Conservation (phyloP, 2,113 vertebrate species). For the Catharus fuscescens region DNA sequence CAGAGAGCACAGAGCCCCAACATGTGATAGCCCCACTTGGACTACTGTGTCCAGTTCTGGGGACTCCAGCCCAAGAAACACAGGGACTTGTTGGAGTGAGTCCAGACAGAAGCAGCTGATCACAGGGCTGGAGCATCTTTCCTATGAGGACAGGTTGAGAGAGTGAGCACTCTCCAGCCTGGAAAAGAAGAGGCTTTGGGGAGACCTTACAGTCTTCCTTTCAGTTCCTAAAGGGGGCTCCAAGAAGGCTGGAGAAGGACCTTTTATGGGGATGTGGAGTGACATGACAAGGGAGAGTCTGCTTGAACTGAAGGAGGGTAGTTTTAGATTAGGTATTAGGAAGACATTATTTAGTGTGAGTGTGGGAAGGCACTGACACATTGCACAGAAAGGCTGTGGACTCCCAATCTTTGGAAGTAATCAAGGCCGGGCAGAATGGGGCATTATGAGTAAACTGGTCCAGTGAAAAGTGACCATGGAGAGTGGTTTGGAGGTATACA, state of each 20-base stretch:
- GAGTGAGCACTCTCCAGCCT: not conserved
- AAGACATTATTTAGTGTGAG: not conserved
- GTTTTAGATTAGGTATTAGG: not conserved
- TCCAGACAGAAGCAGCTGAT: not conserved
- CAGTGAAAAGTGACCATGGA: not conserved
- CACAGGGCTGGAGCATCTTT: not conserved
- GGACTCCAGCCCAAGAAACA: rapidly evolving
- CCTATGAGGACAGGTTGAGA: not conserved
- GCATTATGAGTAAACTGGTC: not conserved
- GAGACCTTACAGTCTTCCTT: not conserved
- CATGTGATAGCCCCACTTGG: not conserved
- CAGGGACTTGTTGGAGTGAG: not conserved
- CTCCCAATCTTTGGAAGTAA: not conserved
- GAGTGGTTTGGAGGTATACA: not conserved
- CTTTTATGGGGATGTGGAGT: not conserved
- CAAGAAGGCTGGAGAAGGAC: too few relatives aligned
- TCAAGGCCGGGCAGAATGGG: not conserved
- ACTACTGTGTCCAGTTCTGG: not conserved
- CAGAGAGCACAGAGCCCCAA: rapidly evolving
- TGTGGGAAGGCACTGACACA: not conserved
- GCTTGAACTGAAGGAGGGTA: not conserved
- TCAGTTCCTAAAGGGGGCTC: not conserved
- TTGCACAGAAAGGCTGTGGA: not conserved
- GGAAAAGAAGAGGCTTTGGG: not conserved
- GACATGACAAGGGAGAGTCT: not conserved